Evolutionary conservation across 1,140 invertebrate genomes (phyloP).

Genomic region (Anastrepha ludens): DNA sequence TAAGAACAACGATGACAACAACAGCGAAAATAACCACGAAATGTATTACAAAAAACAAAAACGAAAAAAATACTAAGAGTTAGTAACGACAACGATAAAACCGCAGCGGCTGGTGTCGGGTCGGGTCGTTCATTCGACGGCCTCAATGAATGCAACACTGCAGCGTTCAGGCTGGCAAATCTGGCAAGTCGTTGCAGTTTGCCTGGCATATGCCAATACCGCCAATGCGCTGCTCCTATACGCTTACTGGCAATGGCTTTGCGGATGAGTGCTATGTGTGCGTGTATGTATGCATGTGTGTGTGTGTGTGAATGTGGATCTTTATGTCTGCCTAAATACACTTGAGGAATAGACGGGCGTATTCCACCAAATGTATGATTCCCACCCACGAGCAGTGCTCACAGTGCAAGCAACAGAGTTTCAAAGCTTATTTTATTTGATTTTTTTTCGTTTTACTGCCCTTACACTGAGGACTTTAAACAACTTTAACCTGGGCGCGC

Average conservation of each 20-base stretch:
- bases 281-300: not conserved
- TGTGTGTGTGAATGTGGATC: not conserved
- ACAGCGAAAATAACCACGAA: conserved; percentile 23
- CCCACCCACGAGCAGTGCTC: conserved; percentile 69
- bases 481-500: conserved; percentile 49
- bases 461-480: not conserved
- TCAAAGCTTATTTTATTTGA: not conserved
- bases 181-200: conserved; percentile 38
- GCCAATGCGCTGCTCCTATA: not conserved
- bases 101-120: conserved; percentile 25
- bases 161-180: not conserved
- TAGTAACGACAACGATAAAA: conserved; percentile 51
- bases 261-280: not conserved
- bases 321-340: conserved; percentile 55
- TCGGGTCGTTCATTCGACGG: conserved; percentile 25
- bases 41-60: not conserved
- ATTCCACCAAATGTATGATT: conserved; percentile 73
- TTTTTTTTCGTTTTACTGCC: conserved; percentile 41
- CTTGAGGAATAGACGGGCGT: conserved; percentile 64
- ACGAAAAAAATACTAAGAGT: conserved; percentile 6
- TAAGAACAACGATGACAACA: conserved; percentile 50
- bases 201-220: conserved; percentile 46
- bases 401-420: conserved; percentile 10
- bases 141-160: conserved; percentile 25
- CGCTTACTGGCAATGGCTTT: not conserved